Evolutionary conservation across 2,797 vertebrate genomes (phyloP).

Genomic region (Distichodus sexfasciatus): DNA sequence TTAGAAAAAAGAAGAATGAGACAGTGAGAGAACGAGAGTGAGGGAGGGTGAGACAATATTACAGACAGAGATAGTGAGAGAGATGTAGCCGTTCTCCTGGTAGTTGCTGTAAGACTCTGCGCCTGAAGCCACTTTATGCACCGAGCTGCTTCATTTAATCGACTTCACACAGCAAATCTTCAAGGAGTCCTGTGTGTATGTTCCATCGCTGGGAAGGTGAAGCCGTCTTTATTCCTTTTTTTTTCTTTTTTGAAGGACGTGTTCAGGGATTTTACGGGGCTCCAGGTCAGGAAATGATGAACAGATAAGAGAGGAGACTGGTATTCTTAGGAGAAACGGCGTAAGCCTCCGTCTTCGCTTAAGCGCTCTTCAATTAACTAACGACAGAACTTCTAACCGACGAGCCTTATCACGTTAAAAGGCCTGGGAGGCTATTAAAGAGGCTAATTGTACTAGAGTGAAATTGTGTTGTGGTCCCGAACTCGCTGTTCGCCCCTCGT

Average conservation of each 20-base stretch:
- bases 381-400: background rate
- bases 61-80: background rate
- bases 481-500: no score
- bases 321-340: background rate
- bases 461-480: background rate
- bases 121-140: conserved; percentile 25
- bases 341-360: background rate
- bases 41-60: no score
- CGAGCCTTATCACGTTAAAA: background rate
- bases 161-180: conserved; percentile 26
- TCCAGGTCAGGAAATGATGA: conserved; percentile 15
- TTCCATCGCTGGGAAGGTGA: conserved; percentile 12
- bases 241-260: background rate
- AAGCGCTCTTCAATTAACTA: background rate
- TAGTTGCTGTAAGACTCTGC: background rate
- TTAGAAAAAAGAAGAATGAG: no score
- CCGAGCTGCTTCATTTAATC: conserved; percentile 29
- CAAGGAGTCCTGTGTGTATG: conserved; percentile 7
- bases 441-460: background rate
- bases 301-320: background rate
- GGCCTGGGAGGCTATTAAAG: no score
- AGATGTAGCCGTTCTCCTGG: background rate
- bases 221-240: background rate
- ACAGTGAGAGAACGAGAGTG: no score
- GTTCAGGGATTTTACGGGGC: background rate